These are phyloP conservation scores for Microchrysa polita DNA, from an alignment of 2,888 invertebrate genomes.

Conservation along the genomic window DNA sequence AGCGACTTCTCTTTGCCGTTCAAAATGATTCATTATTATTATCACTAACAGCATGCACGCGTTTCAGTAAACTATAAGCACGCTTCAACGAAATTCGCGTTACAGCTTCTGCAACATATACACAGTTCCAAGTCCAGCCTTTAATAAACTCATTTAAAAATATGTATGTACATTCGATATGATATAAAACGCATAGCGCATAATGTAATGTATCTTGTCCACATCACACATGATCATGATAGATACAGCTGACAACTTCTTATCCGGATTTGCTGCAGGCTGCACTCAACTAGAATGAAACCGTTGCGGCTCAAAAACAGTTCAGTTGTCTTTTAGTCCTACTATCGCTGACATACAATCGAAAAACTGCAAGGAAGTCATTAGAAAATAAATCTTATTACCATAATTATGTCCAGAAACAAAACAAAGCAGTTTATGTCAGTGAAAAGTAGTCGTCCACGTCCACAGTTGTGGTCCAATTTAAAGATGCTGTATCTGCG, in stretches of 20 bases:
- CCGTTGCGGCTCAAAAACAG: neutral
- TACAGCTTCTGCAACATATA: constrained; percentile 3
- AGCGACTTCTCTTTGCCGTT: too few relatives aligned
- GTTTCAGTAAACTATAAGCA: neutral
- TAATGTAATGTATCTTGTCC: neutral
- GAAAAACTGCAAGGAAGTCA: constrained; percentile 38
- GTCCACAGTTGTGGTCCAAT: constrained; percentile 16
- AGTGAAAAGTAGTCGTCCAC: constrained; percentile 14
- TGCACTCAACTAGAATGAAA: neutral
- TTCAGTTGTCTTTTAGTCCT: neutral
- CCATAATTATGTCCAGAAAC: constrained; percentile 44
- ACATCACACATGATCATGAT: constrained; percentile 7
- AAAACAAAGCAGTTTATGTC: constrained; percentile 32
- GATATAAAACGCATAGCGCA: constrained; percentile 5
- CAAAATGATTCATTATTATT: too few relatives aligned
- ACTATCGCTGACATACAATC: constrained; percentile 36
- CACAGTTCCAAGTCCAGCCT: constrained; percentile 2
- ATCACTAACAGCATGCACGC: neutral
- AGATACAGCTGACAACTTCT: neutral
- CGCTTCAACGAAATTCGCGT: neutral
- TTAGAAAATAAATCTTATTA: constrained; percentile 43
- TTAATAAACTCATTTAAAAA: constrained; percentile 18
- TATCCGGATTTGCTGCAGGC: neutral
- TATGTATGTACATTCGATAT: too few relatives aligned
- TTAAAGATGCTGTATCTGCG: constrained; percentile 2